Percentiles rank a stretch among this genome's conserved stretches.
Evolutionary conservation across 2,113 vertebrate genomes (phyloP).

Genomic region (Guaruba guarouba): DNA sequence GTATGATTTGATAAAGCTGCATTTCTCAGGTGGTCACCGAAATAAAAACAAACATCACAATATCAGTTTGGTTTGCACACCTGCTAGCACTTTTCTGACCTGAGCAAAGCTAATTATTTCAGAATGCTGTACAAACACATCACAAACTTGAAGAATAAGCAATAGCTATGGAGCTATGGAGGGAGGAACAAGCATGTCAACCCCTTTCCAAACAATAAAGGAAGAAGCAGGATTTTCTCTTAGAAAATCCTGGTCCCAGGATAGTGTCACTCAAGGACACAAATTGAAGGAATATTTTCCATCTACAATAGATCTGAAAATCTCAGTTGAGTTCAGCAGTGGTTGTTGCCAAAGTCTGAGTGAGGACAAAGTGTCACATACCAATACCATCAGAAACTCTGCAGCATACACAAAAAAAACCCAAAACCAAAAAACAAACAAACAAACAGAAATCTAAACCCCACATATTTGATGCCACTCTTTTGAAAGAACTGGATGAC

Average conservation of each 20-base stretch:
- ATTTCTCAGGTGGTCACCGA: not conserved
- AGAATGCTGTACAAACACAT: not conserved
- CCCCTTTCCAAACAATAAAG: not conserved
- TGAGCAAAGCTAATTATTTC: not conserved
- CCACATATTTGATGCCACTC: not conserved
- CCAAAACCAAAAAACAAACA: not conserved
- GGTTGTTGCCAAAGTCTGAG: not conserved
- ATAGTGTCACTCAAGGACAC: not conserved
- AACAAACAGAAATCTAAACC: fast-evolving
- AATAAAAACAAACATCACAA: not conserved
- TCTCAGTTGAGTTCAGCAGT: not conserved
- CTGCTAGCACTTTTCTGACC: not conserved
- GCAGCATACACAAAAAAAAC: not conserved
- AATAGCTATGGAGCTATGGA: not conserved
- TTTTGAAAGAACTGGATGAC: not conserved
- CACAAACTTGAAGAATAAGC: not conserved
- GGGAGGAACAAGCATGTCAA: not conserved
- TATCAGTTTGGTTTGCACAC: not conserved
- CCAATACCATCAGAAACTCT: not conserved
- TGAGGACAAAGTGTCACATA: not conserved
- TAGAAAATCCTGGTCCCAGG: not conserved
- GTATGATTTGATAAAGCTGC: not conserved
- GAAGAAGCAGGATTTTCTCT: not conserved
- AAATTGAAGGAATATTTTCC: not conserved
- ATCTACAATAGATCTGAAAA: not conserved